Percentiles rank a stretch among this genome's conserved stretches.
Conservation (phyloP, 2,888 invertebrate genomes). For the Drosophila birchii region DNA sequence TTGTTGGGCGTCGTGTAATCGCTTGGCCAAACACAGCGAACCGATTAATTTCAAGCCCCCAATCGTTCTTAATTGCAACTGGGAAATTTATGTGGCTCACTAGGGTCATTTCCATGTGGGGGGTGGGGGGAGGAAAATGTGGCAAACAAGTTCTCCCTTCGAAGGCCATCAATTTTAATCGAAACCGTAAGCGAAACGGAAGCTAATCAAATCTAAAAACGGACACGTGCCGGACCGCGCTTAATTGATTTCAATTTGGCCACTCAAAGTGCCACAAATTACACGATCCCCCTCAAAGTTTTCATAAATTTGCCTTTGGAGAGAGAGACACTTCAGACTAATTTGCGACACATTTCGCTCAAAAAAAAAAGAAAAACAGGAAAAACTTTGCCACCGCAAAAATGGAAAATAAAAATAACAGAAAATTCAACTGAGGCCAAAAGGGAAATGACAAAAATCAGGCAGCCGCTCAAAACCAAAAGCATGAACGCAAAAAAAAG, state of each 20-base stretch:
- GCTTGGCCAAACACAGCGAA: conserved; percentile 29
- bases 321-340: conserved; percentile 72
- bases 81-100: conserved; percentile 34
- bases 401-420: conserved; percentile 17
- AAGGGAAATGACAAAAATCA: conserved; percentile 70
- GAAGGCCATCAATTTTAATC: conserved; percentile 47
- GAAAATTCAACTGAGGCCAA: conserved; percentile 26
- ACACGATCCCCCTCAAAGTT: conserved; percentile 47
- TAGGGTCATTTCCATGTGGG: conserved; percentile 1
- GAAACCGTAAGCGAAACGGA: conserved; percentile 40
- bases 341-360: conserved; percentile 69
- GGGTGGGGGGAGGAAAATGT: conserved; percentile 2
- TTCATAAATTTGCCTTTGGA: conserved; percentile 69
- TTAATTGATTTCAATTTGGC: conserved; percentile 74
- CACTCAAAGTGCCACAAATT: conserved; percentile 71
- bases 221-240: conserved; percentile 57
- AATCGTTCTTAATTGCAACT: conserved; percentile 30
- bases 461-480: conserved; percentile 42
- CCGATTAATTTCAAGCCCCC: conserved; percentile 12
- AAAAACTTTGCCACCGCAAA: conserved; percentile 27
- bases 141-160: conserved; percentile 22
- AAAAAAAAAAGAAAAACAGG: conserved; percentile 19
- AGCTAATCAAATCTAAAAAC: conserved; percentile 48
- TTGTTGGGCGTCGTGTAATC: conserved; percentile 13
- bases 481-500: conserved; percentile 16